phyloP scores from a whole-genome alignment of 2,888 invertebrate genomes.

The Scrobipalpa costella region DNA sequence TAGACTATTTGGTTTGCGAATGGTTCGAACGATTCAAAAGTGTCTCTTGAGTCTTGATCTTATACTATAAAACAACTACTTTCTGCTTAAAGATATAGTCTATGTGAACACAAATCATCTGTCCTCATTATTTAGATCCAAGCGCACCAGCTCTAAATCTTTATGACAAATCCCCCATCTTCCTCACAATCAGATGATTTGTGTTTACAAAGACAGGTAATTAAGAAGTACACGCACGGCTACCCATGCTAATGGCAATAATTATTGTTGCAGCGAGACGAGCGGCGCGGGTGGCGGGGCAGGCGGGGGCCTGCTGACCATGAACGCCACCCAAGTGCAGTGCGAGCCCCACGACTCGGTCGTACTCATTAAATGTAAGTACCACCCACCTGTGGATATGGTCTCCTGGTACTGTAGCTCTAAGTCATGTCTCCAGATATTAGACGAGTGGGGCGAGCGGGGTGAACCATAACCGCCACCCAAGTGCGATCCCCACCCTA shows the following conservation, averaged over 20 bases:
- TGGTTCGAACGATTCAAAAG: no score
- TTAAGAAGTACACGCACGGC: conserved; percentile 21
- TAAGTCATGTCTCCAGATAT: no score
- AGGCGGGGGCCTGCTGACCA: conserved; percentile 77
- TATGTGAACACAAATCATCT: no score
- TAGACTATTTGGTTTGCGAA: no score
- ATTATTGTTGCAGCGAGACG: conserved; percentile 60
- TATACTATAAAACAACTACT: no score
- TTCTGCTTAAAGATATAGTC: no score
- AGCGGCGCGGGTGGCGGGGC: conserved; percentile 77
- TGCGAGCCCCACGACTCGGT: conserved; percentile 86
- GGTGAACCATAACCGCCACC: not conserved
- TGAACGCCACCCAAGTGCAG: conserved; percentile 84
- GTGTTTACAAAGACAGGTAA: conserved; percentile 20
- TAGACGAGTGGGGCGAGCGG: no score
- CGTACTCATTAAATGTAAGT: conserved; percentile 88
- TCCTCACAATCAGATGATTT: conserved; percentile 19
- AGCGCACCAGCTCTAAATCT: not conserved
- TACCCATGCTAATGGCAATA: conserved; percentile 28
- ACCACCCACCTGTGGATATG: conserved; percentile 30
- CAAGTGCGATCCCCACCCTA: not conserved
- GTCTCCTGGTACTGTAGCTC: not conserved
- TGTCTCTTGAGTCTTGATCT: no score
- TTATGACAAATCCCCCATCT: conserved; percentile 18
- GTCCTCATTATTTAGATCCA: no score